phyloP scores from a whole-genome alignment of 2,797 vertebrate species.

The Enteromius mattozi region DNA sequence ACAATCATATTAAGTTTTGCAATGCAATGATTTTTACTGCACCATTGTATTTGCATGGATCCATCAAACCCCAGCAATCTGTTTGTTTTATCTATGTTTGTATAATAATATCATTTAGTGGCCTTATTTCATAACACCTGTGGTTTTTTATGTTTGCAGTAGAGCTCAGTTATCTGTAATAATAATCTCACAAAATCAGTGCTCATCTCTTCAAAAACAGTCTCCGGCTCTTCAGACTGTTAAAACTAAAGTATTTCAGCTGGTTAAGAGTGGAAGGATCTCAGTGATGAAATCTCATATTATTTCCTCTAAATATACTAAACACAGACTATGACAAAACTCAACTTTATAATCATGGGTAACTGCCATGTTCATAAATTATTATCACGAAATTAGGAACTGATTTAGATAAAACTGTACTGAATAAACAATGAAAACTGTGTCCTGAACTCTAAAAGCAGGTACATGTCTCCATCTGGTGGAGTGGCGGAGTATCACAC shows the following conservation, averaged over 20 bases:
- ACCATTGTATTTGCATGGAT: not conserved
- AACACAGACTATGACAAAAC: too few relatives aligned
- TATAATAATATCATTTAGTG: not conserved
- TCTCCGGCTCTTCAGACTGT: not conserved
- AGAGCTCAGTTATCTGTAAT: not conserved
- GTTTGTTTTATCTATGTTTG: not conserved
- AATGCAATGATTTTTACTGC: not conserved
- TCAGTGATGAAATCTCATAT: not conserved
- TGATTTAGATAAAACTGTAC: too few relatives aligned
- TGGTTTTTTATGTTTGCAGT: not conserved
- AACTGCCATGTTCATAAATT: not conserved
- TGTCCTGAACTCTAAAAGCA: too few relatives aligned
- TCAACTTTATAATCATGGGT: too few relatives aligned
- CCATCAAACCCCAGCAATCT: not conserved
- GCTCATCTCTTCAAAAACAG: too few relatives aligned
- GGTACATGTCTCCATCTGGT: conserved; percentile 47
- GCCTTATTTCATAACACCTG: not conserved
- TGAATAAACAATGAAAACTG: too few relatives aligned
- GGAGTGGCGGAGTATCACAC: conserved; percentile 12
- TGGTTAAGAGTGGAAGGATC: not conserved
- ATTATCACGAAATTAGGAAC: too few relatives aligned
- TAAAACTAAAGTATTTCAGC: not conserved
- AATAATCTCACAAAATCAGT: too few relatives aligned
- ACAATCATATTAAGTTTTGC: too few relatives aligned
- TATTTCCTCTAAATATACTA: not conserved